phyloP scores from a whole-genome alignment of 2,888 invertebrate genomes.

The Drosophila suboccidentalis region DNA sequence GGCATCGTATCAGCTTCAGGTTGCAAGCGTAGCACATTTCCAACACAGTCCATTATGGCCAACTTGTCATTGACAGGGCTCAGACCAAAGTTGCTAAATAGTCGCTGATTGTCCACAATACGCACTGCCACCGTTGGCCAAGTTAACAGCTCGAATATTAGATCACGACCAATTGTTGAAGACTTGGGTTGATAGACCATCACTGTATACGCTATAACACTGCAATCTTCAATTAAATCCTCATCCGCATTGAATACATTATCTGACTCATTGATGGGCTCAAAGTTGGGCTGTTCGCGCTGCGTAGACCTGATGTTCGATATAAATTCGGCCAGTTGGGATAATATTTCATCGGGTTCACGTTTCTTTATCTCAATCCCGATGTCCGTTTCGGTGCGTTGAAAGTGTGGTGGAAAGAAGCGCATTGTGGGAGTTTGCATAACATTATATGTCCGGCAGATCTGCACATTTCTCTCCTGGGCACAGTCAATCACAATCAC shows the following conservation, averaged over 20 bases:
- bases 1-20: not conserved
- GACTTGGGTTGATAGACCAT: slow-evolving; percentile 47
- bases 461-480: slow-evolving; percentile 44
- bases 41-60: slow-evolving; percentile 22
- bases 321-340: slow-evolving; percentile 13
- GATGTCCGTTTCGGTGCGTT: slow-evolving; percentile 13
- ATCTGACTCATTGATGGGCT: slow-evolving; percentile 10
- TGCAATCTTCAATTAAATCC: not conserved
- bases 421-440: slow-evolving; percentile 44
- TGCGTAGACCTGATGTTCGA: slow-evolving; percentile 20
- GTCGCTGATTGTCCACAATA: slow-evolving; percentile 2
- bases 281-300: slow-evolving; percentile 22
- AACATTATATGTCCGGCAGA: slow-evolving; percentile 55
- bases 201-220: slow-evolving; percentile 6
- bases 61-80: not conserved
- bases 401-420: slow-evolving; percentile 34
- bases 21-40: not conserved
- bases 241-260: not conserved
- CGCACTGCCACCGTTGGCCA: slow-evolving; percentile 53
- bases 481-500: slow-evolving; percentile 62
- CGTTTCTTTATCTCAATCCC: slow-evolving; percentile 24
- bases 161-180: slow-evolving; percentile 55
- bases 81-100: slow-evolving; percentile 24
- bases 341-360: slow-evolving; percentile 11
- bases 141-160: slow-evolving; percentile 41